phyloP scores from a whole-genome alignment of 2,113 vertebrate species.

The Poeciliopsis prolifica region DNA sequence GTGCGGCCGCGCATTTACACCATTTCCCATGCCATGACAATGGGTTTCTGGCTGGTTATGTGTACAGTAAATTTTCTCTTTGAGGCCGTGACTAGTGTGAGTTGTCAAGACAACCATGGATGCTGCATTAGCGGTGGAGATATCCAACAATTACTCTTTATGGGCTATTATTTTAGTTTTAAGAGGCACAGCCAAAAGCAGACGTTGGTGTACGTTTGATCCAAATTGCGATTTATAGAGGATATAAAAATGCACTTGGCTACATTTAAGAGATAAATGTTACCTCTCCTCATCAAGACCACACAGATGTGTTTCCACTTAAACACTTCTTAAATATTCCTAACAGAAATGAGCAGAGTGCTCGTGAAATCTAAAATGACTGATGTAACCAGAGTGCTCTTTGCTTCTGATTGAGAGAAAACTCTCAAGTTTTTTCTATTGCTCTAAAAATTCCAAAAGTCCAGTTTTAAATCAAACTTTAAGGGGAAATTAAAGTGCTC shows the following conservation, averaged over 20 bases:
- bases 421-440: too few relatives aligned
- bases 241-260: background rate
- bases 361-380: background rate
- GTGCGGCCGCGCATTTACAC: conserved; percentile 15
- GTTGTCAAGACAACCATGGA: conserved; percentile 66
- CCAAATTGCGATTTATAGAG: background rate
- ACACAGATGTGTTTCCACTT: background rate
- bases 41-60: conserved; percentile 34
- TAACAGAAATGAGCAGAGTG: background rate
- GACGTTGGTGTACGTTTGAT: conserved; percentile 4
- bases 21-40: conserved; percentile 40
- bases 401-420: too few relatives aligned
- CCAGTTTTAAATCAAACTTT: too few relatives aligned
- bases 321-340: background rate
- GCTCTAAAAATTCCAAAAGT: too few relatives aligned
- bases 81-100: conserved; percentile 30
- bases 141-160: conserved; percentile 20
- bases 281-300: background rate
- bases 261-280: background rate
- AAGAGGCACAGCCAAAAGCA: conserved; percentile 6
- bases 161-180: conserved; percentile 14
- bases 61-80: conserved; percentile 39
- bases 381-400: background rate
- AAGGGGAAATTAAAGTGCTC: background rate
- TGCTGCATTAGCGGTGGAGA: conserved; percentile 29